These are phyloP conservation scores for Paraplagusia blochii DNA, from an alignment of 2,113 vertebrate species.

Conservation along the genomic window DNA sequence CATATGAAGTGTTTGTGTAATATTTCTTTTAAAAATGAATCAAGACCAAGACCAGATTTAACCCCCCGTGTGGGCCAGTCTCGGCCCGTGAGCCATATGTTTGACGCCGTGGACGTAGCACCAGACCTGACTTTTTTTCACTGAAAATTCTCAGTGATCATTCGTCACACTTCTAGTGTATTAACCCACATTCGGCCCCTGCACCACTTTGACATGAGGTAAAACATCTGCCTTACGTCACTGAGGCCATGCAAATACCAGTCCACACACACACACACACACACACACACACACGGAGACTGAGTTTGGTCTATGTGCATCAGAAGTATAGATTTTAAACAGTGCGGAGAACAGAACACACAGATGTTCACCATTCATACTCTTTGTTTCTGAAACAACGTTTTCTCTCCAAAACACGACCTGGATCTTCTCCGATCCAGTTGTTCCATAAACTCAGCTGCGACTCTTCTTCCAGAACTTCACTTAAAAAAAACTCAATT, in stretches of 20 bases:
- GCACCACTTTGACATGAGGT: slow-evolving; percentile 15
- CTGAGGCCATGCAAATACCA: slow-evolving; percentile 8
- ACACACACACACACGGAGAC: neutral
- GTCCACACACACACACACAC: slow-evolving; percentile 13
- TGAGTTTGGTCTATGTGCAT: slow-evolving; percentile 25
- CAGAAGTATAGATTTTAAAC: slow-evolving; percentile 35
- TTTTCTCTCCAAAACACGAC: too few species aligned
- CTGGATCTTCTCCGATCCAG: too few species aligned
- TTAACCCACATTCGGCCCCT: slow-evolving; percentile 4
- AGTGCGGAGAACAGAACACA: slow-evolving; percentile 13
- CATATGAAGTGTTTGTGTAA: too few species aligned
- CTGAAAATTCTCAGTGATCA: slow-evolving; percentile 15
- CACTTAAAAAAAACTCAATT: too few species aligned
- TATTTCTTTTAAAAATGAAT: too few species aligned
- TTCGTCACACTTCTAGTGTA: slow-evolving; percentile 18
- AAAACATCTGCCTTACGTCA: slow-evolving; percentile 50
- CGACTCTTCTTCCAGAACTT: too few species aligned
- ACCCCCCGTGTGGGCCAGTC: too few species aligned
- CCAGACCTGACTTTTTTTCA: too few species aligned
- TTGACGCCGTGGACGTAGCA: too few species aligned
- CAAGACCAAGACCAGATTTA: too few species aligned
- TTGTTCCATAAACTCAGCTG: too few species aligned
- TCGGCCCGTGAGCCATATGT: too few species aligned
- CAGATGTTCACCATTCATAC: slow-evolving; percentile 36
- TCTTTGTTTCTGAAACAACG: neutral